These are phyloP conservation scores for Daboia siamensis DNA, from an alignment of 2,113 vertebrate species.

Conservation along the genomic window DNA sequence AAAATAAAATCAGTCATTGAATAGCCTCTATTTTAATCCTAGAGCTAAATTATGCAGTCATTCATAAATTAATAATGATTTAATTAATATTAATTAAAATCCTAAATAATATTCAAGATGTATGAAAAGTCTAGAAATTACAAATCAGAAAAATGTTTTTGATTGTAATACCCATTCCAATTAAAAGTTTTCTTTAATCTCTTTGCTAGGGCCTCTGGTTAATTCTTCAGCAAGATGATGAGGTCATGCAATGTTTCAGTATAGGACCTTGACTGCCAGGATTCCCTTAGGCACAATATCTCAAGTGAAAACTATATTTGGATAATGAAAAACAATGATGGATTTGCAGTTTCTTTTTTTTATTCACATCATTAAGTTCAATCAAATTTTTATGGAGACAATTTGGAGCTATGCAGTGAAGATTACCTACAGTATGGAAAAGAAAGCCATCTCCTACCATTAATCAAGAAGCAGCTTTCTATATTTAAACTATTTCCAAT, in stretches of 20 bases:
- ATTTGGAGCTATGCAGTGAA: not conserved
- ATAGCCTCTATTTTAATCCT: not conserved
- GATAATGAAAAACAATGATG: not conserved
- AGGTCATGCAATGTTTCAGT: not conserved
- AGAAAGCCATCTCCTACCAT: not conserved
- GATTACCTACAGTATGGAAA: not conserved
- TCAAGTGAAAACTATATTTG: not conserved
- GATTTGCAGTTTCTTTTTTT: not conserved
- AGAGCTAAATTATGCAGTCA: not conserved
- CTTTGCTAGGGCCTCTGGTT: constrained; percentile 37
- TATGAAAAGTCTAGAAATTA: constrained; percentile 11
- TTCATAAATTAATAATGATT: not conserved
- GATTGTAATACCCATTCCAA: constrained; percentile 23
- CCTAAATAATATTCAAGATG: not conserved
- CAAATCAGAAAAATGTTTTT: not conserved
- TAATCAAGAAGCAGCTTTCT: not conserved
- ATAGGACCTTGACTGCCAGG: not conserved
- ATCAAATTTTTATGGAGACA: not conserved
- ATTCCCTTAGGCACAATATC: not conserved
- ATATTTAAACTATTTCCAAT: not conserved
- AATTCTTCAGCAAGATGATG: not conserved
- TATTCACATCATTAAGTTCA: not conserved
- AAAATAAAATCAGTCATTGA: not conserved
- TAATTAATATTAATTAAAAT: not conserved
- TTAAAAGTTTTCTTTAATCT: constrained; percentile 48